Evolutionary conservation across 2,888 invertebrate genomes (phyloP).

Genomic region (Platycnemis pennipes): DNA sequence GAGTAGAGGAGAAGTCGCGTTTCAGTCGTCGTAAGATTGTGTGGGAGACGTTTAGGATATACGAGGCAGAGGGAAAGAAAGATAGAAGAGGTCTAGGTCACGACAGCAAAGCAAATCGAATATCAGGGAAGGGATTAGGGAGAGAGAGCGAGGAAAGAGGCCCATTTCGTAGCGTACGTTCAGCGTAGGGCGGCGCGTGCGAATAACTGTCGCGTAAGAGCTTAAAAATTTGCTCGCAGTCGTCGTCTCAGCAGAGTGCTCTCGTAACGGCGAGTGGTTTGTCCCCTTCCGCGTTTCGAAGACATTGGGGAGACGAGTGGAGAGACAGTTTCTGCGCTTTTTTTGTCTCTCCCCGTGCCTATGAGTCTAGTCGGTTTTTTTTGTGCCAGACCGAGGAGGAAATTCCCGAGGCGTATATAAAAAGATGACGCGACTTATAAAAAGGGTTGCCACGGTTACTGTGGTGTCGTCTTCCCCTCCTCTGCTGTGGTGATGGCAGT

Average conservation of each 20-base stretch:
- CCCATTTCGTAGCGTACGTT: not conserved
- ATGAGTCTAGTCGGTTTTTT: not conserved
- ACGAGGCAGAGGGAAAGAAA: not conserved
- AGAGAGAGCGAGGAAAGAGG: not conserved
- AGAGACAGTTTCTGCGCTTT: not conserved
- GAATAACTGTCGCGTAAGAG: slow-evolving; percentile 18
- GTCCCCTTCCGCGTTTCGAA: not conserved
- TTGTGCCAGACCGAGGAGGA: slow-evolving; percentile 32
- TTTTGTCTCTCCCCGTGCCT: not conserved
- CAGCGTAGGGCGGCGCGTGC: not conserved
- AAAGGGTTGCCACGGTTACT: slow-evolving; percentile 34
- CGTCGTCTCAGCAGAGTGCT: not conserved
- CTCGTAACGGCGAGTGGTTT: not conserved
- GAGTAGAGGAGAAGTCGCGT: not conserved
- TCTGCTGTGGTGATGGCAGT: not conserved
- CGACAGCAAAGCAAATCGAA: not conserved
- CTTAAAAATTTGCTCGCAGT: not conserved
- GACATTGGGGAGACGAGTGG: not conserved
- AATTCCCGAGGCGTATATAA: slow-evolving; percentile 53
- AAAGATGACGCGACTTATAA: slow-evolving; percentile 62
- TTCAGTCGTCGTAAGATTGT: not conserved
- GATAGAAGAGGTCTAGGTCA: not conserved
- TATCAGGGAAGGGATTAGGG: not conserved
- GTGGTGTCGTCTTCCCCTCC: not conserved
- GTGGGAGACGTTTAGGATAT: not conserved